These are phyloP conservation scores for Hylaea fasciaria DNA, from an alignment of 2,888 invertebrate genomes.

Conservation along the genomic window DNA sequence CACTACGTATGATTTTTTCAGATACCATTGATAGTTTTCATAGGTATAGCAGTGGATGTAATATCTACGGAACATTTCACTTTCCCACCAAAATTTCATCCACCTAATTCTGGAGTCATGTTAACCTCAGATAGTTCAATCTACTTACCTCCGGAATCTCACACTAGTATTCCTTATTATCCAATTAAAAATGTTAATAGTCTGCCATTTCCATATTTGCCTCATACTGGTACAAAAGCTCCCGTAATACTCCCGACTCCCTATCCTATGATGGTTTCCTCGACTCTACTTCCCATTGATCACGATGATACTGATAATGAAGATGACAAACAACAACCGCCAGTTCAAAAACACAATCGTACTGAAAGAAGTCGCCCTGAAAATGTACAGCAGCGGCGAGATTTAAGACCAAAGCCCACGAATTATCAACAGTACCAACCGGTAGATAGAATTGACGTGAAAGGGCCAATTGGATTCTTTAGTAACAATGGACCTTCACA, in stretches of 20 bases:
- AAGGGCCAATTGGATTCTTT: constrained; percentile 54
- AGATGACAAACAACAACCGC: constrained; percentile 45
- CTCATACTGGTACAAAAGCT: constrained; percentile 67
- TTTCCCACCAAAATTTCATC: constrained; percentile 70
- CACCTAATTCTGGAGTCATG: constrained; percentile 56
- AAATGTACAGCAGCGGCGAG: constrained; percentile 57
- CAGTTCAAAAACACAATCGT: constrained; percentile 49
- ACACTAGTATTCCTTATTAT: constrained; percentile 68
- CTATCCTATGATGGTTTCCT: constrained; percentile 65
- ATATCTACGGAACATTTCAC: constrained; percentile 65
- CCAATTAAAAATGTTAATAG: constrained; percentile 67
- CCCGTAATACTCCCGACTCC: constrained; percentile 65
- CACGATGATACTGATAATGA: constrained; percentile 60
- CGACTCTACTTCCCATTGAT: constrained; percentile 59
- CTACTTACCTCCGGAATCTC: constrained; percentile 73
- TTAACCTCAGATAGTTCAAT: constrained; percentile 66
- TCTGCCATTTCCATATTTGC: constrained; percentile 68
- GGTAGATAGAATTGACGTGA: constrained; percentile 69
- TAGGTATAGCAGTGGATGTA: constrained; percentile 55
- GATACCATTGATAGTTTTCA: constrained; percentile 64
- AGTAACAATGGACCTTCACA: constrained; percentile 36
- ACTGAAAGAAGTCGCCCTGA: constrained; percentile 49
- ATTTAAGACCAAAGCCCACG: constrained; percentile 56
- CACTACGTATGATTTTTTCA: constrained; percentile 59
- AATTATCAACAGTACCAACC: constrained; percentile 64